phyloP scores from a whole-genome alignment of 1,140 invertebrate species.

The Drosophila melanica region DNA sequence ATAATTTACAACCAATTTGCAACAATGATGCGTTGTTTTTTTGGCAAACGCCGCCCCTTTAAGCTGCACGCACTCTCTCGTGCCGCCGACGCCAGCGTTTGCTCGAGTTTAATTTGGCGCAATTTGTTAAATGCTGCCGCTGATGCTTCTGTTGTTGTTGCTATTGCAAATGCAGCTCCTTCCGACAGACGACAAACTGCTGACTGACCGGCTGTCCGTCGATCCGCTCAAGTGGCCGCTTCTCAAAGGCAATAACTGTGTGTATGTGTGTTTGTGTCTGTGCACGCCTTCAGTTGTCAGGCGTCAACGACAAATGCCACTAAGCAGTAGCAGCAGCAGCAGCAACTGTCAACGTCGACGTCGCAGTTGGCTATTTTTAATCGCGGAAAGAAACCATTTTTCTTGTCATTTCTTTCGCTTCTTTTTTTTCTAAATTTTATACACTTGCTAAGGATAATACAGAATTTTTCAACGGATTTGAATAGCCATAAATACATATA shows the following conservation, averaged over 20 bases:
- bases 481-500: neutral
- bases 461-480: neutral
- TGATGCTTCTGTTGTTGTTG: neutral
- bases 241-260: constrained; percentile 56
- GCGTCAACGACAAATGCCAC: constrained; percentile 75
- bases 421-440: constrained; percentile 8
- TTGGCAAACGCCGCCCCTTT: constrained; percentile 44
- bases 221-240: constrained; percentile 44
- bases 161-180: constrained; percentile 4
- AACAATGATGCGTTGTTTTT: constrained; percentile 47
- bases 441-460: neutral
- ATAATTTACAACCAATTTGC: constrained; percentile 70
- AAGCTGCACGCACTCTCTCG: constrained; percentile 15
- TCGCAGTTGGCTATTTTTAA: constrained; percentile 72
- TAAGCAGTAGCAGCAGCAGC: constrained; percentile 54
- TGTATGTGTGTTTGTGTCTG: constrained; percentile 2
- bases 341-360: constrained; percentile 29
- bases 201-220: constrained; percentile 29
- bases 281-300: constrained; percentile 53
- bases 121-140: constrained; percentile 68
- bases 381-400: constrained; percentile 74
- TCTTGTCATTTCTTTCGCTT: constrained; percentile 51
- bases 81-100: constrained; percentile 5
- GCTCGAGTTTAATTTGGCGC: constrained; percentile 67
- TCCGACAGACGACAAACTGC: constrained; percentile 39